phyloP scores from a whole-genome alignment of 2,888 invertebrate species.

The Parasteatoda lunata region DNA sequence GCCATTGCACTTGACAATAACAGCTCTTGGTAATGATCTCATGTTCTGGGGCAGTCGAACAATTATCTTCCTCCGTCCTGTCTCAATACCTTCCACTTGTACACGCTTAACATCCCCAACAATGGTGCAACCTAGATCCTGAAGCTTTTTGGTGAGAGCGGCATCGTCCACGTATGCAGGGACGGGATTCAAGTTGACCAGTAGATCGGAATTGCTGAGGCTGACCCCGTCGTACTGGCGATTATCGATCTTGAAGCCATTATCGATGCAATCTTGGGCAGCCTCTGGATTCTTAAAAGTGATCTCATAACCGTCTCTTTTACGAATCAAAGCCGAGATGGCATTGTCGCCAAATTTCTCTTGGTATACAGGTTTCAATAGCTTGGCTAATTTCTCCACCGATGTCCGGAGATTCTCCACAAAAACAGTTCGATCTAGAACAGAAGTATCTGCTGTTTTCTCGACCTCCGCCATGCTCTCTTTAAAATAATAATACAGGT shows the following conservation, averaged over 20 bases:
- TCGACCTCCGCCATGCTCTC: slow-evolving; percentile 32
- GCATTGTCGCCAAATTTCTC: slow-evolving; percentile 59
- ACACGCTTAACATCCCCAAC: slow-evolving; percentile 51
- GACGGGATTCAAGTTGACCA: slow-evolving; percentile 58
- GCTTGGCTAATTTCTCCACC: slow-evolving; percentile 53
- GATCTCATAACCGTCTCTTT: slow-evolving; percentile 60
- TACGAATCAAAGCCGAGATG: slow-evolving; percentile 38
- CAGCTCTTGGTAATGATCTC: slow-evolving; percentile 57
- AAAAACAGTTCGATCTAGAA: slow-evolving; percentile 56
- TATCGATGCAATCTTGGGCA: slow-evolving; percentile 50
- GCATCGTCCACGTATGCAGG: slow-evolving; percentile 58
- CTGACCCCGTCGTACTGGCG: slow-evolving; percentile 59
- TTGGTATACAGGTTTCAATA: slow-evolving; percentile 46
- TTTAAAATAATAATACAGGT: no score
- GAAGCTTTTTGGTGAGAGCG: slow-evolving; percentile 40
- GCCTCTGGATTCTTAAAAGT: slow-evolving; percentile 41
- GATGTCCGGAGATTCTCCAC: slow-evolving; percentile 60
- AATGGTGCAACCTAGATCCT: slow-evolving; percentile 23
- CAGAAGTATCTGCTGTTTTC: not conserved
- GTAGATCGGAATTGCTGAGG: slow-evolving; percentile 46
- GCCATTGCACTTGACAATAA: slow-evolving; percentile 50
- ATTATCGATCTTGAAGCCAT: slow-evolving; percentile 55
- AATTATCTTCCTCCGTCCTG: slow-evolving; percentile 57
- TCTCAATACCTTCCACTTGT: slow-evolving; percentile 54
- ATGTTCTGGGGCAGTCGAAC: slow-evolving; percentile 45